Evolutionary conservation across 2,797 vertebrate genomes (phyloP), one percentile per base, ranked within the genome.

Genomic region (Pangasius larnaudii): DNA sequence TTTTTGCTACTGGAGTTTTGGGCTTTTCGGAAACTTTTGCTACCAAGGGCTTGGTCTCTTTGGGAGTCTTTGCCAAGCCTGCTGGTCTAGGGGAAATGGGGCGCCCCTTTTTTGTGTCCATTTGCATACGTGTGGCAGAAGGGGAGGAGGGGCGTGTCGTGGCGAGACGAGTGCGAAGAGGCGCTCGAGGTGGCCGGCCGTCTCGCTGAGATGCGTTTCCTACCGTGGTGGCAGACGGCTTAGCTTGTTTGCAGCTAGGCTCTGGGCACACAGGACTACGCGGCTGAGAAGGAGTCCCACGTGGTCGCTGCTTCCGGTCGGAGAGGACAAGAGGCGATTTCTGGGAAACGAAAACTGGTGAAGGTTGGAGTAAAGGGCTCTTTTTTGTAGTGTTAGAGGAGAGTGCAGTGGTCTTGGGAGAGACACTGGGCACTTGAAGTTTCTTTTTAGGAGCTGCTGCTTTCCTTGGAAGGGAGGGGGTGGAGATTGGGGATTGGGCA

Each of bases 371-470:
- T 85, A 90, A 30, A 0, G 93, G 84, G 86, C 89, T 7, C 91
- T 93, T 91, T 93, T 96, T 89, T 61, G 6, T 80, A 80, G 0
- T 16, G 89, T 91, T 53, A 92, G 90, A 0, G 93, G 95, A 61
- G 94, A 92, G 92, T 49, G 94, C 94, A 89, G 94, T 94, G 83
- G 94, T 95, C 90, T 91, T 94, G 5, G 89, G 94, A 2, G 90
- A 93, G 0, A 92, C 82, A 0, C 89, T 88, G 0, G 88, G 51
- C n/a, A 80, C 84, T 87, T 88, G 93, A 67, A 97, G 93, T 88
- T 94, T 96, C 90, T 97, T 98, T 93, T 96, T 96, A 0, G 96
- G 95, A 14, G 94, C 95, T 85, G 96, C 93, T 65, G 95, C 96
- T 75, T 93, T 96, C 46, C 92, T 96, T 89, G 91, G 95, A 63